A percentile compares a stretch with the other conserved stretches of the same genome.
Evolutionary conservation across 2,888 invertebrate species (phyloP).

Genomic region (Cataglyphis livida): DNA sequence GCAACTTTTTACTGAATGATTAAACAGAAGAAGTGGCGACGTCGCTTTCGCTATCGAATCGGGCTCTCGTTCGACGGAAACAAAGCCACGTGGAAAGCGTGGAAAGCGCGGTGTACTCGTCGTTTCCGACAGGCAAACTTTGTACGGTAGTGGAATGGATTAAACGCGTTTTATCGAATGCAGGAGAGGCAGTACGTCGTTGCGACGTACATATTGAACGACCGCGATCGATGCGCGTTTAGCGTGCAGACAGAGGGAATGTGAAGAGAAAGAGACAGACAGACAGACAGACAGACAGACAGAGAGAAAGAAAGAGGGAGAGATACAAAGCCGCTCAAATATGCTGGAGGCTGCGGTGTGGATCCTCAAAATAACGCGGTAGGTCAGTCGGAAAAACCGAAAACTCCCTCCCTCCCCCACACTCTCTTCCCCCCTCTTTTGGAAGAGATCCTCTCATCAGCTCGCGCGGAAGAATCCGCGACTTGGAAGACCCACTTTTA

Average conservation of each 20-base stretch:
- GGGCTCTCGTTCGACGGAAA: constrained; percentile 44
- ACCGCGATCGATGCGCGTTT: constrained; percentile 48
- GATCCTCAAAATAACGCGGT: constrained; percentile 37
- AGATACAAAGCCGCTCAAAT: not conserved
- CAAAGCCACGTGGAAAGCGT: constrained; percentile 49
- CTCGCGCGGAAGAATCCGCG: constrained; percentile 42
- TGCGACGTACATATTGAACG: constrained; percentile 45
- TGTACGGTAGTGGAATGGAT: constrained; percentile 38
- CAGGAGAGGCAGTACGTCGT: constrained; percentile 30
- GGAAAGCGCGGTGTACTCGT: constrained; percentile 23
- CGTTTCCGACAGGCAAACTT: constrained; percentile 46
- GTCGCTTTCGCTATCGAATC: constrained; percentile 38
- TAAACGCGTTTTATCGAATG: constrained; percentile 53
- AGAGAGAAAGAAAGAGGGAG: not conserved
- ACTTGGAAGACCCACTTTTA: constrained; percentile 43
- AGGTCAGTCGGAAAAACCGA: constrained; percentile 61
- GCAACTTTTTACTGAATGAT: constrained; percentile 46
- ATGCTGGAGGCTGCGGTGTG: not conserved
- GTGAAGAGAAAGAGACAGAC: constrained; percentile 16
- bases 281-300: not conserved
- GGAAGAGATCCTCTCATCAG: constrained; percentile 16
- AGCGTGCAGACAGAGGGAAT: constrained; percentile 30
- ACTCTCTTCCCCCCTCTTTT: not conserved
- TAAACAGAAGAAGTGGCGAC: constrained; percentile 42
- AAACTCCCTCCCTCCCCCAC: not conserved